These are phyloP conservation scores for Brachionus asplanchnoidis DNA, from an alignment of 1,140 invertebrate genomes.

Conservation along the genomic window DNA sequence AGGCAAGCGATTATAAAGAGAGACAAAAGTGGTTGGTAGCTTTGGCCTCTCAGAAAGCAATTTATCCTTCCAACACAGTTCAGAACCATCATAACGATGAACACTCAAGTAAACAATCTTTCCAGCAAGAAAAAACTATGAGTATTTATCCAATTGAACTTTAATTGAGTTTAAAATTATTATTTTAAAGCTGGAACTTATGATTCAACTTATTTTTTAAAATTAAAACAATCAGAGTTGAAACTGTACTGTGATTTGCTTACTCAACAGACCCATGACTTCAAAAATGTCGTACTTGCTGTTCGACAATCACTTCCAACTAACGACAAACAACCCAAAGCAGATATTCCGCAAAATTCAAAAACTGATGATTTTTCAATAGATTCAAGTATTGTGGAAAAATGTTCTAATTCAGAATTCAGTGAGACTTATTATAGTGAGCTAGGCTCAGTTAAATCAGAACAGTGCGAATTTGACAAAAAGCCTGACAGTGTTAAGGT, in stretches of 20 bases:
- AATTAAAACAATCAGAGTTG: conserved; percentile 17
- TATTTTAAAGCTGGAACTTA: background rate
- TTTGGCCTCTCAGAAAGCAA: conserved; percentile 40
- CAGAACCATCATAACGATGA: background rate
- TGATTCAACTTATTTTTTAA: conserved; percentile 29
- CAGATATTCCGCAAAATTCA: background rate
- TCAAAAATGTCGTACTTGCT: background rate
- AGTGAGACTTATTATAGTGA: background rate
- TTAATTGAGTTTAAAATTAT: background rate
- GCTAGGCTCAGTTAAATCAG: background rate
- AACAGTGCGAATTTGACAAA: background rate
- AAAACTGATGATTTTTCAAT: background rate
- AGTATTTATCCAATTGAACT: background rate
- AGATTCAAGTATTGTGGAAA: background rate
- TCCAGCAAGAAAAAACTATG: background rate
- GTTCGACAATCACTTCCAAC: background rate
- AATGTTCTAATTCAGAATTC: background rate
- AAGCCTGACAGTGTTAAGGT: background rate
- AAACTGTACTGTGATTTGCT: conserved; percentile 16
- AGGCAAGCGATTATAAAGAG: conserved; percentile 10
- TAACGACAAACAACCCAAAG: background rate
- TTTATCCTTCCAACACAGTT: background rate
- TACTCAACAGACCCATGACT: conserved; percentile 10
- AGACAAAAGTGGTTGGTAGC: conserved; percentile 40
- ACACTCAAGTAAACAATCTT: background rate